A percentile compares a stretch with the other conserved stretches of the same genome.
Conservation (phyloP, 2,113 vertebrate species). For the Rhynchomys soricoides region DNA sequence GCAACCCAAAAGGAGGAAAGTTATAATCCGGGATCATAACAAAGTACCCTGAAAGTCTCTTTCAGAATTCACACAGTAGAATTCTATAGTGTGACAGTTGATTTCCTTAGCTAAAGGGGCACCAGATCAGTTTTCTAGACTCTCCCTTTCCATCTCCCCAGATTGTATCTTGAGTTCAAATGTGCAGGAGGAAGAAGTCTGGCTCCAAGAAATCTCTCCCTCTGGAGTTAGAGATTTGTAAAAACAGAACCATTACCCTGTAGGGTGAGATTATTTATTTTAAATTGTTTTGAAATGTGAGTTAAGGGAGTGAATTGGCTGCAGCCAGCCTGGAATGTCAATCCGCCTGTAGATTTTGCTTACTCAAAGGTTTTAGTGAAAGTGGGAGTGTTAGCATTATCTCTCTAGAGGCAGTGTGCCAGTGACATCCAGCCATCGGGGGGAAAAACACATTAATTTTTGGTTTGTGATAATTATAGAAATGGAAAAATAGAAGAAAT, state of each 20-base stretch:
- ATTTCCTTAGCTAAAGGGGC: not conserved
- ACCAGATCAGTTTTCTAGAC: not conserved
- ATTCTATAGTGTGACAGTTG: not conserved
- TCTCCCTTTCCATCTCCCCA: rapidly evolving
- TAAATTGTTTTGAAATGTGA: constrained; percentile 23
- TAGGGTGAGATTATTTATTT: not conserved
- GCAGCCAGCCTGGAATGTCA: not conserved
- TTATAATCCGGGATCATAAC: not conserved
- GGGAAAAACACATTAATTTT: not conserved
- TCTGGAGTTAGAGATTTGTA: not conserved
- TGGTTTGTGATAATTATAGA: not conserved
- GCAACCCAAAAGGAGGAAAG: not conserved
- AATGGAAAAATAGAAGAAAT: not conserved
- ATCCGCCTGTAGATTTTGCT: not conserved
- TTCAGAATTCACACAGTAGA: not conserved
- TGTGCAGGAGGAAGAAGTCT: not conserved
- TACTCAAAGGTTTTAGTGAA: not conserved
- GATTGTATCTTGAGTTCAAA: not conserved
- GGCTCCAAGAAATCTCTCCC: not conserved
- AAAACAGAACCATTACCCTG: not conserved
- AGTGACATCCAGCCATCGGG: not conserved
- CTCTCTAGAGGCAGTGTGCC: not conserved
- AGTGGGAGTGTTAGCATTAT: not conserved
- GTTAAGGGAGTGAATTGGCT: not conserved
- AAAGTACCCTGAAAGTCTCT: not conserved